Base-by-base conservation (phyloP, 2,113 vertebrate genomes). In the Lagopus muta region DNA sequence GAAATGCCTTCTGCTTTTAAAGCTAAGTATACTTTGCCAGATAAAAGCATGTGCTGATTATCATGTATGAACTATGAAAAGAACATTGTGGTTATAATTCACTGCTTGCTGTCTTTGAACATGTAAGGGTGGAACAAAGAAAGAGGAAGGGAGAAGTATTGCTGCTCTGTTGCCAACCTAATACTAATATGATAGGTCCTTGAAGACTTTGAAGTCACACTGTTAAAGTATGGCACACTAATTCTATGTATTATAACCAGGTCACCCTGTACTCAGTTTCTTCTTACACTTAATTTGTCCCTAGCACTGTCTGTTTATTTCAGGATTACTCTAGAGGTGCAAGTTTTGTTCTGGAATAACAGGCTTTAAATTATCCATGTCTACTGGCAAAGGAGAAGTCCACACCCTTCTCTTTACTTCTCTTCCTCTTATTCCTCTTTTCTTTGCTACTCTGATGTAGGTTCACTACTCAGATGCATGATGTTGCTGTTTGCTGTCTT, bases 1-100 rank as follows among this genome's bases (percentile, higher is more conserved):
- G 78, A 86, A 93, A 78, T 79, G 42, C 27, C 48, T 66, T 34
- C 24, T 84, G 28, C 55, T 93, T 89, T 65, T 92, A 52, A 76
- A 85, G 45, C 30, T 16, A 77, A 57, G 40, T 13, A 50, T 62
- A 6, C 8, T 5, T 81, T 54, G 34, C 10, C 75, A 40, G n/a
- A 13, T 47, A 20, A 78, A 36, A 80, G 27, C 61, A 40, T 34
- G 80, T 64, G 34, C 54, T 57, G 45, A 61, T 2, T 66, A 38
- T 69, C 25, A 32, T 0, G 1, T 11, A 27, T 13, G 45, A 62
- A 62, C 32, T 43, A 54, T 21, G 13, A 78, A 61, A 89, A 40
- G 21, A 79, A 13, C 13, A 13, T 10, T 55, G 38, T 6, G 5
- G 17, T 75, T 82, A 30, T 13, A 67, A 38, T 50, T 34, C 5